Percentiles rank a stretch among this genome's conserved stretches.
Evolutionary conservation across 2,888 invertebrate species (phyloP).

Genomic region (Spodoptera littoralis): DNA sequence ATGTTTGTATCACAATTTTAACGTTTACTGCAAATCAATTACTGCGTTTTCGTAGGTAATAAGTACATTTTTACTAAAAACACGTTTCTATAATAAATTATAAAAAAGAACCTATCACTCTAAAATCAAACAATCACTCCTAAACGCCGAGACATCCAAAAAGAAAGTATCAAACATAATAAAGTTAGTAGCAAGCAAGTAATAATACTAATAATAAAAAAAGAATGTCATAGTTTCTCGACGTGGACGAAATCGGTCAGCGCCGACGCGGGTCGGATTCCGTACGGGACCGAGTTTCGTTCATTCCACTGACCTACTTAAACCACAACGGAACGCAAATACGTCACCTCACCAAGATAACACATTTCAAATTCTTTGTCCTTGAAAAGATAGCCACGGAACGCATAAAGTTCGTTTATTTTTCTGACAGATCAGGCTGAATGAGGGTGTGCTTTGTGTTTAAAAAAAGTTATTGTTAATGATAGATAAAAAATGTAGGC

Average conservation of each 20-base stretch:
- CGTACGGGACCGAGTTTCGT: conserved; percentile 85
- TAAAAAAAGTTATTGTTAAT: no score
- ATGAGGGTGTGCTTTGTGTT: no score
- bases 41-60: no score
- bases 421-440: no score
- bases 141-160: conserved; percentile 36
- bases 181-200: conserved; percentile 36
- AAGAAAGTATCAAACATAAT: conserved; percentile 55
- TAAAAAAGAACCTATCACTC: conserved; percentile 3
- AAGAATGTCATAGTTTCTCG: conserved; percentile 79
- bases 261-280: conserved; percentile 80
- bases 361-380: conserved; percentile 57
- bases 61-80: no score
- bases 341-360: conserved; percentile 59
- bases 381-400: conserved; percentile 47
- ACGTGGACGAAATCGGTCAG: conserved; percentile 81
- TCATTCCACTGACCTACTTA: conserved; percentile 88
- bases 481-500: no score
- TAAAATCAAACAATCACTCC: conserved; percentile 20
- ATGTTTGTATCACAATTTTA: no score
- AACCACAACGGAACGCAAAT: conserved; percentile 65
- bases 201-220: conserved; percentile 50
- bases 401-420: no score
- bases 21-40: no score
- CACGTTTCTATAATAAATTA: neutral